Conservation (phyloP, 2,113 vertebrate species). For the Eurypyga helias region DNA sequence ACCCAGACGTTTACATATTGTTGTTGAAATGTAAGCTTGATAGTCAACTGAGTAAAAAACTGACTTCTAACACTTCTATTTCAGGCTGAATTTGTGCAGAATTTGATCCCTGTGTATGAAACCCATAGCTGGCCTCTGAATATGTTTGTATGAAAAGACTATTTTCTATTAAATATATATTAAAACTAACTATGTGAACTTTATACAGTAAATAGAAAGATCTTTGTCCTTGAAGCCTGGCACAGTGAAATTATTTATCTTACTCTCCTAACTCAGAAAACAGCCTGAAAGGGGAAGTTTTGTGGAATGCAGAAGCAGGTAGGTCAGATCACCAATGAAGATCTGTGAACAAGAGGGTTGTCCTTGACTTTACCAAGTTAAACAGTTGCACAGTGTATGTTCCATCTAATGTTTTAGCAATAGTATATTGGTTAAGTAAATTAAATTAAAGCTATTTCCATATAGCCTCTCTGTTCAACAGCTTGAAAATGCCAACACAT, state of each 20-base stretch:
- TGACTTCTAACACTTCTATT: not conserved
- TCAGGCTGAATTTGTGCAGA: not conserved
- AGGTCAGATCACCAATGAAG: not conserved
- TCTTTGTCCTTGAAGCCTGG: not conserved
- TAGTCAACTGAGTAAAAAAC: not conserved
- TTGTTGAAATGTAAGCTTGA: fast-evolving
- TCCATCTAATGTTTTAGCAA: not conserved
- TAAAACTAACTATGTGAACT: not conserved
- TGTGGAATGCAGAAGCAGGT: not conserved
- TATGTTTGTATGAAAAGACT: not conserved
- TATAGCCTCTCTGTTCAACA: not conserved
- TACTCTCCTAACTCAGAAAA: not conserved
- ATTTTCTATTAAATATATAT: not conserved
- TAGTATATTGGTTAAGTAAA: not conserved
- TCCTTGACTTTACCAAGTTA: not conserved
- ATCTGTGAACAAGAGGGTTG: not conserved
- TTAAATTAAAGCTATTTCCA: not conserved
- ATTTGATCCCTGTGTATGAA: not conserved
- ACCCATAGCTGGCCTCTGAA: not conserved
- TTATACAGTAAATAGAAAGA: not conserved
- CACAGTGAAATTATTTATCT: not conserved
- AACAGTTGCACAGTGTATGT: not conserved
- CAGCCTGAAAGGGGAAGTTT: not conserved
- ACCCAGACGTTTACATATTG: not conserved
- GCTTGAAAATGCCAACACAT: not conserved